Evolutionary conservation across 2,113 vertebrate species (phyloP).

Genomic region (Nannospalax galili): DNA sequence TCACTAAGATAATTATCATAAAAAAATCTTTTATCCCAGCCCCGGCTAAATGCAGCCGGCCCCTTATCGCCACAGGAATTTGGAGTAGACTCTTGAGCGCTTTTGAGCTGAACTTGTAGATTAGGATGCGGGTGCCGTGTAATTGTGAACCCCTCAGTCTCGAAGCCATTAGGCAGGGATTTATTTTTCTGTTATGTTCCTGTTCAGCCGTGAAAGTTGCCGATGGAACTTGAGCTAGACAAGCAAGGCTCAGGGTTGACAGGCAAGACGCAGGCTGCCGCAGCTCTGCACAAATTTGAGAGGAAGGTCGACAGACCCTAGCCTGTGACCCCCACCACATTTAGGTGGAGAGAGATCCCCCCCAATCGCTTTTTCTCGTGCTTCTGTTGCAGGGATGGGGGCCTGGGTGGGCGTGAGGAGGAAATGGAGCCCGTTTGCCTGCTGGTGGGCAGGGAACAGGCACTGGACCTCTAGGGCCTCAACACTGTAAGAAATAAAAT

Average conservation of each 20-base stretch:
- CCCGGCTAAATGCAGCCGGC: slow-evolving; percentile 84
- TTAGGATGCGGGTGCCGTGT: slow-evolving; percentile 96
- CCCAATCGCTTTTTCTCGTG: not conserved
- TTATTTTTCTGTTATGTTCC: slow-evolving; percentile 89
- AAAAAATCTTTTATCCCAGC: slow-evolving; percentile 86
- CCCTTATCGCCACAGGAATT: slow-evolving; percentile 96
- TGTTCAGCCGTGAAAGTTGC: slow-evolving; percentile 86
- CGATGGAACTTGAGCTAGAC: slow-evolving; percentile 86
- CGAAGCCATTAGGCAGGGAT: slow-evolving; percentile 94
- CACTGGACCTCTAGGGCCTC: not conserved
- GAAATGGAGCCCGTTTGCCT: not conserved
- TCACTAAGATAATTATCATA: slow-evolving; percentile 89
- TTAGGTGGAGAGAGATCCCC: no score
- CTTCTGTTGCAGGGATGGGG: not conserved
- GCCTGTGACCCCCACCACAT: accelerated
- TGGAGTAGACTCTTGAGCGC: slow-evolving; percentile 93
- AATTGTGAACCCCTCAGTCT: slow-evolving; percentile 94
- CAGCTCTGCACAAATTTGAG: not conserved
- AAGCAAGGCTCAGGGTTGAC: slow-evolving; percentile 65
- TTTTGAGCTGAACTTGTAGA: slow-evolving; percentile 92
- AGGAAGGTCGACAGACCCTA: accelerated
- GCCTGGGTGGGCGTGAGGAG: accelerated
- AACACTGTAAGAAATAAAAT: not conserved
- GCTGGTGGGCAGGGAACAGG: accelerated
- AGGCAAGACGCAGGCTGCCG: slow-evolving; percentile 61